Evolutionary conservation across 2,888 invertebrate genomes (phyloP).

Genomic region (Dysmachus trigonus): DNA sequence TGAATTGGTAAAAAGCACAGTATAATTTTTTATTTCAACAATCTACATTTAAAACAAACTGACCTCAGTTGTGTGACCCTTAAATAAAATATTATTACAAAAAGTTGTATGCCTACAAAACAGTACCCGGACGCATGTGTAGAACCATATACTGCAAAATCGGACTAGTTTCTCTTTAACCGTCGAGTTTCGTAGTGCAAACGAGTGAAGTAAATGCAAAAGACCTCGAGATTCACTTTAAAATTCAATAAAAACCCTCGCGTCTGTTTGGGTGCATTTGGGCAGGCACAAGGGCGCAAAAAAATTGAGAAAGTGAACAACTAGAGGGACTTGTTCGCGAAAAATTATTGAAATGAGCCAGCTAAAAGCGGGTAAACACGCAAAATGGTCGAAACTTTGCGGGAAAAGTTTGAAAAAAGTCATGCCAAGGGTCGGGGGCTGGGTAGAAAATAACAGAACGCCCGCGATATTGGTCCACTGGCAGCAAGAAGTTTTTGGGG

Average conservation of each 20-base stretch:
- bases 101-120: too few species aligned
- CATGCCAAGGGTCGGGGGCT: neutral
- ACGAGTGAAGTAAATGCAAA: neutral
- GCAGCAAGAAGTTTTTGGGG: neutral
- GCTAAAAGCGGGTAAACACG: neutral
- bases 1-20: too few species aligned
- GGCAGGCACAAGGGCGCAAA: neutral
- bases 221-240: neutral
- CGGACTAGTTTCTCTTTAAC: neutral
- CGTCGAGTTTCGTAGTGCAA: neutral
- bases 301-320: neutral
- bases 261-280: neutral
- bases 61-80: too few species aligned
- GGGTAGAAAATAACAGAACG: neutral
- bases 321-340: neutral
- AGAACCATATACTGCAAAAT: too few species aligned
- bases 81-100: too few species aligned
- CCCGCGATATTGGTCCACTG: neutral
- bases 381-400: neutral
- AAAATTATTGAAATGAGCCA: neutral
- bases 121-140: too few species aligned
- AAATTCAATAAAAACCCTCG: neutral
- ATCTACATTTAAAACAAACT: too few species aligned
- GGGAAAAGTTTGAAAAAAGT: neutral
- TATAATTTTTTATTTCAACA: too few species aligned